These are phyloP conservation scores for Ernsta delagoae DNA, from an alignment of 2,888 invertebrate genomes.

Conservation along the genomic window DNA sequence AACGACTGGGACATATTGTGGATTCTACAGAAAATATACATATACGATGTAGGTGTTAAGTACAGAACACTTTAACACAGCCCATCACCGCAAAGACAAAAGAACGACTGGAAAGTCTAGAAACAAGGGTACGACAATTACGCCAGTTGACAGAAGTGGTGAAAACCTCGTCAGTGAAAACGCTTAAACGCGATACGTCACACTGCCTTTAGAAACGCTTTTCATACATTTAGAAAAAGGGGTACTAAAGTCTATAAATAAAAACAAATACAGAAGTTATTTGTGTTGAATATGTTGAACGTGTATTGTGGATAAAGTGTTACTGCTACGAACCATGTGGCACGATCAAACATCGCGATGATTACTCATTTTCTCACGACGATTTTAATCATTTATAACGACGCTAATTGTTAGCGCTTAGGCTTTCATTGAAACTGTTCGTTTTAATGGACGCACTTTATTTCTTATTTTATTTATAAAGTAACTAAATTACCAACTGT, in stretches of 20 bases:
- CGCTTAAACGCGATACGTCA: conserved; percentile 20
- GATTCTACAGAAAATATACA: no score
- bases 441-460: background rate
- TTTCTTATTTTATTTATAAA: background rate
- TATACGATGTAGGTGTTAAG: background rate
- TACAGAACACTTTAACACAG: background rate
- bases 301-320: conserved; percentile 21
- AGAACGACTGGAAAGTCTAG: conserved; percentile 7
- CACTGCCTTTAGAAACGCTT: background rate
- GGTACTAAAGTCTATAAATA: background rate
- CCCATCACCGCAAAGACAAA: background rate
- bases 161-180: background rate
- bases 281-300: no score
- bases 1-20: no score
- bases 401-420: conserved; percentile 3
- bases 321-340: conserved; percentile 47
- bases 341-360: conserved; percentile 41
- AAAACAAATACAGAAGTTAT: conserved; percentile 2
- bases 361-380: conserved; percentile 56
- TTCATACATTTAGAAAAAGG: background rate
- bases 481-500: no score
- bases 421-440: conserved; percentile 9
- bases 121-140: conserved; percentile 19
- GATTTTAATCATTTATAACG: conserved; percentile 47
- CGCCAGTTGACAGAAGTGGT: conserved; percentile 7